These are phyloP conservation scores for Gonatopus flavifemur DNA, from an alignment of 1,140 invertebrate species.

Conservation along the genomic window DNA sequence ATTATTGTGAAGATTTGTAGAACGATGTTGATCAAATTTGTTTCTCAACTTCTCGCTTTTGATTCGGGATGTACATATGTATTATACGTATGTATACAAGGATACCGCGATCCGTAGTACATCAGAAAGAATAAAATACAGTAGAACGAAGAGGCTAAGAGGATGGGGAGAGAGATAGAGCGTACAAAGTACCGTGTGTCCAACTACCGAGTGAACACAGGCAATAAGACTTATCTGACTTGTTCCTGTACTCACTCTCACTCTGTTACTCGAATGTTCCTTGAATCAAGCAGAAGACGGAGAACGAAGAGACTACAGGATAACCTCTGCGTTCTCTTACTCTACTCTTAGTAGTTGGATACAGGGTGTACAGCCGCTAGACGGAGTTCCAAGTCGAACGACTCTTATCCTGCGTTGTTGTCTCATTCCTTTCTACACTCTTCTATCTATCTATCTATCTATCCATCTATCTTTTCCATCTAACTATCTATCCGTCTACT, in stretches of 20 bases:
- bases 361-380: slow-evolving; percentile 27
- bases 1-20: no score
- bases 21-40: no score
- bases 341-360: no score
- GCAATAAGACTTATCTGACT: no score
- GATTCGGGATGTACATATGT: no score
- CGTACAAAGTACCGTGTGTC: not conserved
- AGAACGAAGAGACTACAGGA: slow-evolving; percentile 12
- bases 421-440: slow-evolving; percentile 31
- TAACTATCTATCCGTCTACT: not conserved
- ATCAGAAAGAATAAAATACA: slow-evolving; percentile 6
- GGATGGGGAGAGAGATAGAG: not conserved
- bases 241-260: no score
- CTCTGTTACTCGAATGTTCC: no score
- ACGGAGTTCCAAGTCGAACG: slow-evolving; percentile 32
- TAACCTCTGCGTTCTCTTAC: no score
- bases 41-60: no score
- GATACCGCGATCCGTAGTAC: not conserved
- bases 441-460: no score
- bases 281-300: not conserved
- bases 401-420: slow-evolving; percentile 25
- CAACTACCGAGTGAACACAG: no score
- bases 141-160: not conserved
- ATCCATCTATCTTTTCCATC: slow-evolving; percentile 6
- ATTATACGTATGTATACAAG: not conserved